These are phyloP conservation scores for Corella eumyota DNA, from an alignment of 23 tunicate species.

Conservation along the genomic window DNA sequence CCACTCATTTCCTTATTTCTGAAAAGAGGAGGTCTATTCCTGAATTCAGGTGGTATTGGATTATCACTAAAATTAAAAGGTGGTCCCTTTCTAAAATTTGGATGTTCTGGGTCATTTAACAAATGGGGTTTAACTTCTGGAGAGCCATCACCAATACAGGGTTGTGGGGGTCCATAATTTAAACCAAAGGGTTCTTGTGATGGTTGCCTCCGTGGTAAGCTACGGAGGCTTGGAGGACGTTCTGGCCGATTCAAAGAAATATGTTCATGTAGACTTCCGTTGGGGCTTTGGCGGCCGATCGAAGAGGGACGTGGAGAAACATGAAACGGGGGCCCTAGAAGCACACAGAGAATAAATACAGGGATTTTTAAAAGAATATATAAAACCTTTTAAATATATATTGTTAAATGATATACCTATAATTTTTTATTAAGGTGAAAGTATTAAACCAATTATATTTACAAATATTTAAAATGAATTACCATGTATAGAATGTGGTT, in stretches of 20 bases:
- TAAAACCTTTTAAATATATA: too few species aligned
- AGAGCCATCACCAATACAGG: too few species aligned
- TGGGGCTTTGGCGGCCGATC: conserved; percentile 42
- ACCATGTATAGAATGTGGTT: too few species aligned
- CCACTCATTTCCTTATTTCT: conserved; percentile 1
- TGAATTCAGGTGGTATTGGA: not conserved
- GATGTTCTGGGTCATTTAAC: not conserved
- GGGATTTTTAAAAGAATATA: too few species aligned
- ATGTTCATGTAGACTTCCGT: conserved; percentile 59
- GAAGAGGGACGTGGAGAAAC: conserved; percentile 23
- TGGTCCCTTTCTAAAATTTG: conserved; percentile 3
- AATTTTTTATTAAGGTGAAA: too few species aligned
- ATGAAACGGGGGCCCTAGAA: not conserved
- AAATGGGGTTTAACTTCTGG: too few species aligned
- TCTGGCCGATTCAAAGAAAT: conserved; percentile 23
- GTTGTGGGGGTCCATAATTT: too few species aligned
- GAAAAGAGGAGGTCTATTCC: not conserved
- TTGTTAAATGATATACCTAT: too few species aligned
- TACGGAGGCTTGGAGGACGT: conserved; percentile 37
- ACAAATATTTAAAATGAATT: too few species aligned
- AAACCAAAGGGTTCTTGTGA: conserved; percentile 8
- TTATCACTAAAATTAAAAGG: too few species aligned
- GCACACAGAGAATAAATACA: not conserved
- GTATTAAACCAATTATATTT: too few species aligned
- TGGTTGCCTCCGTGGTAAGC: conserved; percentile 30